Conservation (phyloP, 2,113 vertebrate species). For the Phocoena phocoena region DNA sequence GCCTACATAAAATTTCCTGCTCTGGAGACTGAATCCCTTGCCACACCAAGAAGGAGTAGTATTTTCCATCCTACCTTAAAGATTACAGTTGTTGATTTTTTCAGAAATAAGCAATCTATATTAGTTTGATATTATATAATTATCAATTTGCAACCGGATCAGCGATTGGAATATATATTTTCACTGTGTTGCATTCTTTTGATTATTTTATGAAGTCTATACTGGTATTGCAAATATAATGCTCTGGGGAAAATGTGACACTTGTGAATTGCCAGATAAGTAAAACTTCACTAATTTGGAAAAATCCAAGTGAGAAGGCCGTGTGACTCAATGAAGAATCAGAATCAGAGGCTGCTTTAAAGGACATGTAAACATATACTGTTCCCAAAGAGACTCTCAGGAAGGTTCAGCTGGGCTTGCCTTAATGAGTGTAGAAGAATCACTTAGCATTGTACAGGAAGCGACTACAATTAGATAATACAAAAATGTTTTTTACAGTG, state of each 20-base stretch:
- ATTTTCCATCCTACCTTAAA: constrained; percentile 69
- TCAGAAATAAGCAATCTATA: neutral
- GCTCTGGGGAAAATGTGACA: neutral
- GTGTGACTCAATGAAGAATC: neutral
- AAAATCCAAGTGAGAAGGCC: constrained; percentile 1
- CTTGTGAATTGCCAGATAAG: neutral
- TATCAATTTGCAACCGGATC: neutral
- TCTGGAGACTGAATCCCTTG: constrained; percentile 48
- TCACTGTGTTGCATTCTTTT: neutral
- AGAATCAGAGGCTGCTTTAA: neutral
- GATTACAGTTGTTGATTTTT: neutral
- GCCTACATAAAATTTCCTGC: neutral
- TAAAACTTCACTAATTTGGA: constrained; percentile 45
- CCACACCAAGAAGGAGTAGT: neutral
- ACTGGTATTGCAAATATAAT: neutral
- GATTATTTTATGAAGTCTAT: neutral
- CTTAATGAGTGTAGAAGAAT: neutral
- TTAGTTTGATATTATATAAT: constrained; percentile 13
- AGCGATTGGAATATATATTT: neutral
- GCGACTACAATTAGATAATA: neutral
- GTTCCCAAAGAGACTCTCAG: neutral
- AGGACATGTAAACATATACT: neutral
- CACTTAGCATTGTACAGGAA: neutral
- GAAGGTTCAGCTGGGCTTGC: neutral
- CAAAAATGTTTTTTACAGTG: neutral